Percentiles rank a stretch among this genome's conserved stretches.
These are phyloP conservation scores for Pagrus major DNA, from an alignment of 2,113 vertebrate genomes.

Conservation along the genomic window DNA sequence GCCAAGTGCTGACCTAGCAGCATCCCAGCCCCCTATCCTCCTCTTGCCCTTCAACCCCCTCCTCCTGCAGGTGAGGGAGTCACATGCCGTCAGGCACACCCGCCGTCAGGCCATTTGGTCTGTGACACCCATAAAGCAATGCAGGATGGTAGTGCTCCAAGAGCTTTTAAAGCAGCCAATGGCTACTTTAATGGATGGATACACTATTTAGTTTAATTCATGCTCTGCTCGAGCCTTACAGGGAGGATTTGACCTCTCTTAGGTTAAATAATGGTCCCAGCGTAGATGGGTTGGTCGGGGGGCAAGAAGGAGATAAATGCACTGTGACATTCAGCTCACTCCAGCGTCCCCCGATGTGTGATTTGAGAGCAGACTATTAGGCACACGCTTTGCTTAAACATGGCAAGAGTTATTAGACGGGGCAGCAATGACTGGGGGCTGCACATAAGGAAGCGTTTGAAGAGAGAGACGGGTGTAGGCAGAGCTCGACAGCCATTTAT, in stretches of 20 bases:
- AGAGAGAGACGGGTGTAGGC: slow-evolving; percentile 40
- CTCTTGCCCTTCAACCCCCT: slow-evolving; percentile 71
- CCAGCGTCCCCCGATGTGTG: slow-evolving; percentile 74
- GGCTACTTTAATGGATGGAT: slow-evolving; percentile 70
- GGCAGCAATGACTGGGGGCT: slow-evolving; percentile 69
- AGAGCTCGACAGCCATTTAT: slow-evolving; percentile 56
- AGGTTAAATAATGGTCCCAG: slow-evolving; percentile 79
- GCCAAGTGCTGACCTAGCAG: slow-evolving; percentile 80
- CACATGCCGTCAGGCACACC: slow-evolving; percentile 52
- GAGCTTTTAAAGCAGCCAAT: slow-evolving; percentile 60
- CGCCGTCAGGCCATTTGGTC: slow-evolving; percentile 57
- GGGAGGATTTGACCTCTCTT: slow-evolving; percentile 79
- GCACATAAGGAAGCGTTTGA: slow-evolving; percentile 51
- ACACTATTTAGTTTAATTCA: slow-evolving; percentile 73
- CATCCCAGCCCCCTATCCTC: slow-evolving; percentile 53
- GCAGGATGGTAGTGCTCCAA: slow-evolving; percentile 41
- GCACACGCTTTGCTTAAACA: slow-evolving; percentile 77
- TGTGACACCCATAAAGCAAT: slow-evolving; percentile 66
- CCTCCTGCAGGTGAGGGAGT: slow-evolving; percentile 66
- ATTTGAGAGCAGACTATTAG: slow-evolving; percentile 80
- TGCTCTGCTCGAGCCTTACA: slow-evolving; percentile 61
- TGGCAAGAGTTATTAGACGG: slow-evolving; percentile 76
- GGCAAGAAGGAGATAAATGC: slow-evolving; percentile 77
- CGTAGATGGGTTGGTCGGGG: slow-evolving; percentile 65
- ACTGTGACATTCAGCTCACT: slow-evolving; percentile 77